phyloP scores from a whole-genome alignment of 2,888 invertebrate genomes.

The Autographa pulchrina region DNA sequence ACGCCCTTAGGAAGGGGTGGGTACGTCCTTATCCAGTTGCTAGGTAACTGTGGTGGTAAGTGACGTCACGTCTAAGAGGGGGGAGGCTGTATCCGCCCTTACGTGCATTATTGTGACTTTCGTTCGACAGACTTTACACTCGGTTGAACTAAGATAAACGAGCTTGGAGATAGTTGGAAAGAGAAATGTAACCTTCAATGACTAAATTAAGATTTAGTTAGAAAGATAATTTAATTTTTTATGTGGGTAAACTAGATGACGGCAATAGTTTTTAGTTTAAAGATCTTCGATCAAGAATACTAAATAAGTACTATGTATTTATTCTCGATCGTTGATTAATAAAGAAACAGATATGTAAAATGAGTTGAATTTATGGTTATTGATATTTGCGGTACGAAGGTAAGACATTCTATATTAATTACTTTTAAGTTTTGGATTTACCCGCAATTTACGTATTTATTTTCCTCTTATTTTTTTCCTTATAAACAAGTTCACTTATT shows the following conservation, averaged over 20 bases:
- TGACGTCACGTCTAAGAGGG: conserved; percentile 37
- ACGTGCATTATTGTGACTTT: conserved; percentile 38
- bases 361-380: too few species aligned
- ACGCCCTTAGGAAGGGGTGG: conserved; percentile 39
- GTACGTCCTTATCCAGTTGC: conserved; percentile 50
- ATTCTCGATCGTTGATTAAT: too few species aligned
- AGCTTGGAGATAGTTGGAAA: conserved; percentile 6
- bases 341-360: too few species aligned
- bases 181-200: neutral
- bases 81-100: conserved; percentile 25
- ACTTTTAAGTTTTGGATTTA: too few species aligned
- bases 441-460: conserved; percentile 10
- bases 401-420: too few species aligned
- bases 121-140: conserved; percentile 35
- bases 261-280: too few species aligned
- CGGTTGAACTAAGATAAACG: conserved; percentile 25
- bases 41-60: conserved; percentile 44
- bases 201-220: neutral
- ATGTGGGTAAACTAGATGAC: too few species aligned
- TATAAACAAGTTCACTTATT: conserved; percentile 28
- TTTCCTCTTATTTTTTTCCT: conserved; percentile 35
- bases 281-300: too few species aligned
- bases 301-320: too few species aligned
- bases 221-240: too few species aligned
- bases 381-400: too few species aligned